Base-by-base conservation (phyloP, 1,140 invertebrate genomes). In the Leptopilina clavipes region DNA sequence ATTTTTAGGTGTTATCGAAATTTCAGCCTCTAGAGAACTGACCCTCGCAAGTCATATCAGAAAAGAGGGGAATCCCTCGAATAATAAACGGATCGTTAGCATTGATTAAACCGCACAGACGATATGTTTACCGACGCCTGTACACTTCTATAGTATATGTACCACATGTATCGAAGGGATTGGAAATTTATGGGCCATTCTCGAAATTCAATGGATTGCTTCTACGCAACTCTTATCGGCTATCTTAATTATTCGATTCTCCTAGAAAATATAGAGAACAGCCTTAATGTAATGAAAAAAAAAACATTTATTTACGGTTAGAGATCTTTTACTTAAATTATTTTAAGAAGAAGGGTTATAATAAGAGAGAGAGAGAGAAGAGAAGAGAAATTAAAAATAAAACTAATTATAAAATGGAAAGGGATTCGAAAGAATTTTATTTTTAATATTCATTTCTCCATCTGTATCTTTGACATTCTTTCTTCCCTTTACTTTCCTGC, bases 31-130 rank as follows among this genome's bases (percentile, higher is more conserved):
- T 31, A 31, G 25, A 31, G 59, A 65, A 65, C 59, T 65, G 59
- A 65, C 59, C 59, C 59, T 65, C 59, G 25, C 59, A 65, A 65
- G 56, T 65, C 59, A 65, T 65, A 65, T 31, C 22, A n/a, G 5
- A 65, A 31, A 31, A 31, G 59, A 31, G 59, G 22, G 59, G 25
- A n/a, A 37, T 65, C 59, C 59, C 59, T 65, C 22, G 59, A 37
- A 65, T 65, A 65, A 65, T 65, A 65, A 65, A 65, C 59, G 25
- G 59, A 65, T 65, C 59, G 59, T 65, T 65, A 65, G 22, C 59
- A 65, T 37, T 65, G 59, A 65, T 65, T 65, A 65, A 65, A 65
- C 59, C 59, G 59, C 59, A 65, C 59, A n/a, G 59, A 65, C 59
- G 59, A 65, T 65, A 65, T 65, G 59, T 65, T 65, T 65, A 31